phyloP scores from a whole-genome alignment of 2,888 invertebrate species.

The Cryptocephalus primarius region DNA sequence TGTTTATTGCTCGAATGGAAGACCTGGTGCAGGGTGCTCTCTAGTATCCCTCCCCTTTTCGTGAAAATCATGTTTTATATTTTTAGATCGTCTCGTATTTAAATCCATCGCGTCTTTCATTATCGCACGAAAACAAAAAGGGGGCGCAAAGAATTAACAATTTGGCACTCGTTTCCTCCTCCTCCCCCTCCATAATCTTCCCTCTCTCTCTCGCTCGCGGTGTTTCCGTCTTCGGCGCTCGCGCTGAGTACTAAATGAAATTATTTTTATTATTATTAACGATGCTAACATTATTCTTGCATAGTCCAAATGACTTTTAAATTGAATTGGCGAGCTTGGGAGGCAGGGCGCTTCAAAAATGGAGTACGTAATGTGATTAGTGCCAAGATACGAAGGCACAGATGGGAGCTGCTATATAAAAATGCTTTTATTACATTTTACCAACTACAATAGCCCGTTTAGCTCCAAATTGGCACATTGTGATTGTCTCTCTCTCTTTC shows the following conservation, averaged over 20 bases:
- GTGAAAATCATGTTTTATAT: too few relatives aligned
- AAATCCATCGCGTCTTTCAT: too few relatives aligned
- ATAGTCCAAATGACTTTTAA: constrained; percentile 56
- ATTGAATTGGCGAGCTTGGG: constrained; percentile 47
- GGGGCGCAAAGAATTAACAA: too few relatives aligned
- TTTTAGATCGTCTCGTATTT: too few relatives aligned
- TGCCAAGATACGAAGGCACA: constrained; percentile 39
- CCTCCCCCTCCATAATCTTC: neutral
- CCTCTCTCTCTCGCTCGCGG: constrained; percentile 19
- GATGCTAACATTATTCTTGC: constrained; percentile 38
- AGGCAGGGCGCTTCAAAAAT: constrained; percentile 45
- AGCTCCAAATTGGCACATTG: constrained; percentile 36
- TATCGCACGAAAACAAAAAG: too few relatives aligned
- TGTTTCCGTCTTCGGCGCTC: constrained; percentile 8
- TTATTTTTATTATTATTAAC: constrained; percentile 40
- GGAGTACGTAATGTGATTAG: constrained; percentile 56
- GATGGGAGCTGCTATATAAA: constrained; percentile 36
- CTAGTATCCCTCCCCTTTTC: too few relatives aligned
- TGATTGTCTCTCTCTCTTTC: constrained; percentile 16
- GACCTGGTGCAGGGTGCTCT: too few relatives aligned
- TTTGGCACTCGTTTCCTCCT: too few relatives aligned
- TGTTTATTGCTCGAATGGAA: too few relatives aligned
- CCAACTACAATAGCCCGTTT: constrained; percentile 32
- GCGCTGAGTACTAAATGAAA: constrained; percentile 35
- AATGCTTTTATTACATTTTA: constrained; percentile 33